Percentiles rank a stretch among this genome's conserved stretches.
Evolutionary conservation across 2,113 vertebrate species (phyloP).

Genomic region (Chascanopsetta lugubris): DNA sequence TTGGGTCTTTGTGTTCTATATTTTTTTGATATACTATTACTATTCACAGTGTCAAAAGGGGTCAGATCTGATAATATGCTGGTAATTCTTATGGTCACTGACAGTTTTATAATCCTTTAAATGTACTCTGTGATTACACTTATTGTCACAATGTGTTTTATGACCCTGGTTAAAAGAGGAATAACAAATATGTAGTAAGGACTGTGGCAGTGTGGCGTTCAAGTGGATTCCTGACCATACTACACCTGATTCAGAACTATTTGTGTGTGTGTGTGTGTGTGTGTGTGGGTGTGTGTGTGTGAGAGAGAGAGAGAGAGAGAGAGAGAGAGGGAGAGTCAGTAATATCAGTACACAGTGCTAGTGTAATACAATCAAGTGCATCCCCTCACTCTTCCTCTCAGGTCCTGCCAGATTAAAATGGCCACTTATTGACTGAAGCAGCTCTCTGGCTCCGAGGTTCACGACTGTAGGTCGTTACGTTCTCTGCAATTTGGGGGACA

Average conservation of each 20-base stretch:
- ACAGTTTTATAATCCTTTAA: too few relatives aligned
- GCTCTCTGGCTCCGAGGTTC: constrained; percentile 61
- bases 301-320: too few relatives aligned
- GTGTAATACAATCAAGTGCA: constrained; percentile 48
- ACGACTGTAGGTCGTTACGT: constrained; percentile 54
- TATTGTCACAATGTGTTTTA: not conserved
- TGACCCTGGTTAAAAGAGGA: not conserved
- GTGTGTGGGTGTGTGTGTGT: too few relatives aligned
- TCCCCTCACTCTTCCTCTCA: constrained; percentile 43
- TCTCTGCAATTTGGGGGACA: constrained; percentile 68
- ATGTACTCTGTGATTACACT: too few relatives aligned
- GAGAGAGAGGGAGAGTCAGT: not conserved
- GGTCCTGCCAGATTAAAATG: constrained; percentile 53
- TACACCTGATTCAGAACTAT: not conserved
- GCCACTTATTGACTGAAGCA: constrained; percentile 67
- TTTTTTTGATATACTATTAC: too few relatives aligned
- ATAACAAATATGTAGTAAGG: not conserved
- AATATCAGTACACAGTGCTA: constrained; percentile 27
- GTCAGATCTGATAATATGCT: too few relatives aligned
- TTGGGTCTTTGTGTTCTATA: too few relatives aligned
- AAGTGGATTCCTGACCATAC: not conserved
- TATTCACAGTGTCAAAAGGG: too few relatives aligned
- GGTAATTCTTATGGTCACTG: too few relatives aligned
- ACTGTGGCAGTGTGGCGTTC: not conserved
- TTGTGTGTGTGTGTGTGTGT: too few relatives aligned